Evolutionary conservation across 1,140 invertebrate species (phyloP).

Genomic region (Cherax quadricarinatus): DNA sequence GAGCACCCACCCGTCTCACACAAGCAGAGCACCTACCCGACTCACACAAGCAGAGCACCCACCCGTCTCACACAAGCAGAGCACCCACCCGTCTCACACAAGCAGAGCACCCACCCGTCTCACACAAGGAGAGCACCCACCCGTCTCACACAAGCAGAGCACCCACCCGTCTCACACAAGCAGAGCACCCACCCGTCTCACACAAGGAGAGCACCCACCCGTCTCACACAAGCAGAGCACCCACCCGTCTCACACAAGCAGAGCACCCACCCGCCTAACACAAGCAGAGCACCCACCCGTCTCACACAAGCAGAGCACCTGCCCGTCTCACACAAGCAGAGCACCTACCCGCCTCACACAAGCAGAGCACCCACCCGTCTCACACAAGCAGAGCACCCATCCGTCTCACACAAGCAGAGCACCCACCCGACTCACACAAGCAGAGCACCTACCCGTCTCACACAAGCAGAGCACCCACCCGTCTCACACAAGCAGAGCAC

Average conservation of each 20-base stretch:
- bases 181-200: constrained; percentile 56
- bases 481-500: not conserved
- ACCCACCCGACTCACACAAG: constrained; percentile 69
- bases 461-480: not conserved
- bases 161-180: not conserved
- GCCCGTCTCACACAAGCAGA: not conserved
- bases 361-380: not conserved
- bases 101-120: constrained; percentile 50
- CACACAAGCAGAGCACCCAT: not conserved
- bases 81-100: not conserved
- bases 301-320: not conserved
- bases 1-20: not conserved
- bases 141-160: not conserved
- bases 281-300: no score
- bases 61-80: not conserved
- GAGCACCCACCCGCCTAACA: constrained; percentile 60
- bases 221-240: not conserved
- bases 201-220: no score
- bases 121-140: no score
- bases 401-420: not conserved
- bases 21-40: constrained; percentile 38
- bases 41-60: no score
- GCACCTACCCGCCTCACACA: constrained; percentile 65
- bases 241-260: not conserved
- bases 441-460: not conserved